Evolutionary conservation across 2,888 invertebrate species (phyloP).

Genomic region (Molorchus minor): DNA sequence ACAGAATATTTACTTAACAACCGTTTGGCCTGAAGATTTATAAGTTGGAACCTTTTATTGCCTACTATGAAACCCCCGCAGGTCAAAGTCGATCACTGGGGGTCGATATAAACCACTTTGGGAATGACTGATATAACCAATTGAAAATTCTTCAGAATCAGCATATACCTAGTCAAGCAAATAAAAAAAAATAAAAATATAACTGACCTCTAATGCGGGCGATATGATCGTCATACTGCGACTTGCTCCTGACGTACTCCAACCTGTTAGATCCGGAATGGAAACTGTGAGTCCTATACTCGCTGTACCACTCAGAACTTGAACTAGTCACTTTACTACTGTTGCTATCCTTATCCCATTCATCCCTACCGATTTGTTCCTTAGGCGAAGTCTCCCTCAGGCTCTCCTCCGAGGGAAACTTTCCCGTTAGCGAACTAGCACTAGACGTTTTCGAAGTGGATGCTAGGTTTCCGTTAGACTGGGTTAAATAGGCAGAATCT

Average conservation of each 20-base stretch:
- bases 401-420: conserved; percentile 67
- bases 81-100: too few species aligned
- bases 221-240: conserved; percentile 88
- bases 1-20: too few species aligned
- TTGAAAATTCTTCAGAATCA: too few species aligned
- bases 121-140: too few species aligned
- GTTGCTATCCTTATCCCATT: conserved; percentile 61
- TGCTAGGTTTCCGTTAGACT: conserved; percentile 61
- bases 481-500: conserved; percentile 70
- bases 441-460: conserved; percentile 66
- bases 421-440: conserved; percentile 63
- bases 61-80: too few species aligned
- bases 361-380: conserved; percentile 48
- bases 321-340: conserved; percentile 61
- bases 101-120: too few species aligned
- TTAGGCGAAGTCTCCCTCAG: conserved; percentile 62
- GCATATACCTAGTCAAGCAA: too few species aligned
- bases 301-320: conserved; percentile 68
- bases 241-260: conserved; percentile 79
- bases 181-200: too few species aligned
- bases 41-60: too few species aligned
- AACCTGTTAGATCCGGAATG: conserved; percentile 74
- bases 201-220: conserved; percentile 86
- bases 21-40: too few species aligned
- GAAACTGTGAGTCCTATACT: conserved; percentile 68